Percentiles rank a stretch among this genome's conserved stretches.
Evolutionary conservation across 2,888 invertebrate species (phyloP).

Genomic region (Tetrapedia diversipes): DNA sequence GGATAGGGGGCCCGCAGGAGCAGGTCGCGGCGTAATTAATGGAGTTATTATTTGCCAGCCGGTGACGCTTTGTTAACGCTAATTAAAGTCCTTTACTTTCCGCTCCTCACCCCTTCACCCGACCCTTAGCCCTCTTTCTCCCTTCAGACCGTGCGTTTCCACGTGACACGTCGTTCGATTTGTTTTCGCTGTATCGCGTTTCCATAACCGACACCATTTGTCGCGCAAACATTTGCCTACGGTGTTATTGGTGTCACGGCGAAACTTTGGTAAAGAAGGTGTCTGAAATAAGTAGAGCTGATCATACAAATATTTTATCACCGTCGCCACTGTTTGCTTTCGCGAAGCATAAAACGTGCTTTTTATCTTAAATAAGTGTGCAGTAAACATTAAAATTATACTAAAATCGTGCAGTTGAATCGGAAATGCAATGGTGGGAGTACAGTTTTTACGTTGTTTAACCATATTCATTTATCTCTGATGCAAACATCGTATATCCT

Average conservation of each 20-base stretch:
- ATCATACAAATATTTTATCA: no score
- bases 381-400: no score
- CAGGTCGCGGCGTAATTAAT: constrained; percentile 64
- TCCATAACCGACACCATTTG: constrained; percentile 37
- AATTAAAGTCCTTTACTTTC: constrained; percentile 60
- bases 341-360: no score
- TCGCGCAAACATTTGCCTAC: constrained; percentile 60
- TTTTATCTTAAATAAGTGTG: no score
- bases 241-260: constrained; percentile 35
- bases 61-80: constrained; percentile 67
- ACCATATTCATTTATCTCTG: no score
- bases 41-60: constrained; percentile 61
- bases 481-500: no score
- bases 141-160: neutral
- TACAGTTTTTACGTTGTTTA: no score
- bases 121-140: neutral
- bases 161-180: neutral
- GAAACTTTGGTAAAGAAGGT: no score
- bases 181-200: constrained; percentile 35
- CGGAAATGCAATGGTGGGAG: no score
- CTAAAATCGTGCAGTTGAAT: no score
- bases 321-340: no score
- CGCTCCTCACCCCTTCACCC: neutral
- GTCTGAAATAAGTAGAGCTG: no score
- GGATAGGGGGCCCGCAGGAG: constrained; percentile 38